Conservation (phyloP, 2,888 invertebrate genomes). For the Arctia plantaginis region DNA sequence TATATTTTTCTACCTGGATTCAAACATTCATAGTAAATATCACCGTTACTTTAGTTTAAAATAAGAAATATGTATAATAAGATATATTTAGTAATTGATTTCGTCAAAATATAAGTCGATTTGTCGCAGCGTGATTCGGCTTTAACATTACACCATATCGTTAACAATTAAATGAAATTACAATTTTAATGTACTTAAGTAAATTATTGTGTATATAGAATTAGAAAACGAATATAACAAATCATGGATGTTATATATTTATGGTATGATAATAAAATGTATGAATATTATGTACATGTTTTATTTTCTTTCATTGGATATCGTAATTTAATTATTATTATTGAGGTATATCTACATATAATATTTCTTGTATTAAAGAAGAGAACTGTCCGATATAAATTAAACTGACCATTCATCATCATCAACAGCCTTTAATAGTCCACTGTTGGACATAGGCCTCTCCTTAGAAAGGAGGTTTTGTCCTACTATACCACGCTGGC, state of each 20-base stretch:
- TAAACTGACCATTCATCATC: no score
- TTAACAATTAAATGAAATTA: constrained; percentile 56
- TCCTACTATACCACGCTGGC: no score
- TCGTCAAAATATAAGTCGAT: constrained; percentile 31
- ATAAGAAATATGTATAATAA: neutral
- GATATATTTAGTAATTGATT: neutral
- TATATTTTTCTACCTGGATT: neutral
- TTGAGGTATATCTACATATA: no score
- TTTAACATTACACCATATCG: constrained; percentile 51
- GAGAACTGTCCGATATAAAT: no score
- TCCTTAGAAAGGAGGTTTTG: no score
- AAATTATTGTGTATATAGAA: constrained; percentile 77
- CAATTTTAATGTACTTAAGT: constrained; percentile 69
- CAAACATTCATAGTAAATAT: neutral
- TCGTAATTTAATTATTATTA: neutral
- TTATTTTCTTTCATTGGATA: neutral
- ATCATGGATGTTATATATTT: constrained; percentile 55
- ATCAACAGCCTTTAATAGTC: no score
- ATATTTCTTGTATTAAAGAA: no score
- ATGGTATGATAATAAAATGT: constrained; percentile 54
- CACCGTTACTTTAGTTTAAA: neutral
- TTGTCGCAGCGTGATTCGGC: constrained; percentile 34
- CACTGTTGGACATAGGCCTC: no score
- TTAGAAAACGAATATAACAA: constrained; percentile 51
- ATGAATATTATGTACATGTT: constrained; percentile 30